phyloP scores from a whole-genome alignment of 2,797 vertebrate genomes.

The Karalla daura region DNA sequence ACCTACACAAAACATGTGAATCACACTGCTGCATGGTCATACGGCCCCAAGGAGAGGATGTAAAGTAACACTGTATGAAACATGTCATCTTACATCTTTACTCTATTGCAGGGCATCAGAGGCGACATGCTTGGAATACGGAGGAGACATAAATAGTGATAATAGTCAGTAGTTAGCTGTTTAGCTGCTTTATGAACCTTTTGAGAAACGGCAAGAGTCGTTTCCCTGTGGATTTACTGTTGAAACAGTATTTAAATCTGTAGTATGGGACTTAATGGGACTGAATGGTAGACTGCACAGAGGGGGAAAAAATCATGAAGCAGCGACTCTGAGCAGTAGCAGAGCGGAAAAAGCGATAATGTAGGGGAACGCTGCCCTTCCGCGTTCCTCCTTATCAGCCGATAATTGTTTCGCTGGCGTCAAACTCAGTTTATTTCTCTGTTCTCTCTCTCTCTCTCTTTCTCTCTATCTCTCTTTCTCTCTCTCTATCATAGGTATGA shows the following conservation, averaged over 20 bases:
- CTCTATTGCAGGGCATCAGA: constrained; percentile 6
- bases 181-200: constrained; percentile 32
- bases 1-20: neutral
- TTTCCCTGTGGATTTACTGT: constrained; percentile 2
- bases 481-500: constrained; percentile 86
- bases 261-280: constrained; percentile 14
- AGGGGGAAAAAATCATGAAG: constrained; percentile 6
- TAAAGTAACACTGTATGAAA: neutral
- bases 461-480: too few species aligned
- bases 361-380: constrained; percentile 4
- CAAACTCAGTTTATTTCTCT: constrained; percentile 9
- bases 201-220: neutral
- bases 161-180: neutral
- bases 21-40: neutral
- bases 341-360: constrained; percentile 23
- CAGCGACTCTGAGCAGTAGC: constrained; percentile 3
- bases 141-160: neutral
- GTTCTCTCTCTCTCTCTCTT: neutral
- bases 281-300: constrained; percentile 13
- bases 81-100: neutral
- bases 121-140: neutral
- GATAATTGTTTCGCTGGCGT: constrained; percentile 20
- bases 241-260: constrained; percentile 29
- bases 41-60: neutral
- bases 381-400: constrained; percentile 10